phyloP scores from a whole-genome alignment of 2,797 vertebrate species.

The Chaetophractus vellerosus region DNA sequence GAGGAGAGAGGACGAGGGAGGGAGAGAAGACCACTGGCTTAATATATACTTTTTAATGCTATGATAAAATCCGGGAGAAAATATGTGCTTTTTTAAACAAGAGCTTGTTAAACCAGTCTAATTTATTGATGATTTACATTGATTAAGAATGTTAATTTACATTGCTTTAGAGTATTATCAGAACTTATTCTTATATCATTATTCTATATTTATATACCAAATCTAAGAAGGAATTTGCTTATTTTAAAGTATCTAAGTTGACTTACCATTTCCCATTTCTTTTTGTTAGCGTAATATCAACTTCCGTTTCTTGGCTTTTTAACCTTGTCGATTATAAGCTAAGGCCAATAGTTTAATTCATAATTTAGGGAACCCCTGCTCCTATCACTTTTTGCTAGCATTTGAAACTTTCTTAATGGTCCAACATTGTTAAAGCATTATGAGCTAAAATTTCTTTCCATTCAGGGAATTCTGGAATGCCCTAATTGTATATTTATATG shows the following conservation, averaged over 20 bases:
- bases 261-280: too few species aligned
- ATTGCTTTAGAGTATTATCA: not conserved
- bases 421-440: not conserved
- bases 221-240: too few species aligned
- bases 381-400: not conserved
- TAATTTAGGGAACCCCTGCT: not conserved
- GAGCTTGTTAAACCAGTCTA: not conserved
- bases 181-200: not conserved
- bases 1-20: not conserved
- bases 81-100: not conserved
- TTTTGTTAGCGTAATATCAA: not conserved
- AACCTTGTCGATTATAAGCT: not conserved
- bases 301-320: not conserved
- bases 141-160: not conserved
- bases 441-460: not conserved
- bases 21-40: not conserved
- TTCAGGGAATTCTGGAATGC: not conserved
- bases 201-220: too few species aligned
- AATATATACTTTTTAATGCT: not conserved
- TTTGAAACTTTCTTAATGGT: not conserved
- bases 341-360: not conserved
- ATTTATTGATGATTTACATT: not conserved
- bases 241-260: too few species aligned
- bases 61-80: not conserved
- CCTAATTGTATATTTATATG: not conserved